Conservation (phyloP, 2,888 invertebrate genomes). For the Camptogramma bilineatum region DNA sequence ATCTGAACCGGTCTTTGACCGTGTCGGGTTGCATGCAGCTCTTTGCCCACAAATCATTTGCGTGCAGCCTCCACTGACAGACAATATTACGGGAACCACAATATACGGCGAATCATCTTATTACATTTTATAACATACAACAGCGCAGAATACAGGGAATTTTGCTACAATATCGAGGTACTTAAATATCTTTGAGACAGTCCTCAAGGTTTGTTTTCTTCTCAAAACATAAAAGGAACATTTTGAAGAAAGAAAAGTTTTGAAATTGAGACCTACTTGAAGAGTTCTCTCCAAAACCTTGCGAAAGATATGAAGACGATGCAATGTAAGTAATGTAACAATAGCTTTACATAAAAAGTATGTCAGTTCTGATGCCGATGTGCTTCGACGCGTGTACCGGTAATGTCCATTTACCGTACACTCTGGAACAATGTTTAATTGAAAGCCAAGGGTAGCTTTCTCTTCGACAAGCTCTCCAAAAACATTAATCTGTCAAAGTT, state of each 20-base stretch:
- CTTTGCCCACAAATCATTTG: constrained; percentile 69
- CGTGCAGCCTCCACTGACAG: constrained; percentile 52
- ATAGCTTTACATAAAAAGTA: constrained; percentile 38
- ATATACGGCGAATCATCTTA: constrained; percentile 36
- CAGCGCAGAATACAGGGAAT: constrained; percentile 37
- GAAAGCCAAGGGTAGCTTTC: constrained; percentile 37
- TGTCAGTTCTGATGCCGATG: constrained; percentile 37
- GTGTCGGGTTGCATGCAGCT: constrained; percentile 60
- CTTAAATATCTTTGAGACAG: neutral
- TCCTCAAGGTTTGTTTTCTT: neutral
- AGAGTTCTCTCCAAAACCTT: neutral
- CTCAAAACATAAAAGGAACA: too few species aligned
- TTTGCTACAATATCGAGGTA: constrained; percentile 6
- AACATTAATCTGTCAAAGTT: constrained; percentile 22
- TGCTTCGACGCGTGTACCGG: constrained; percentile 34
- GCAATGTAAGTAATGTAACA: too few species aligned
- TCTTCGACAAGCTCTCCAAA: constrained; percentile 26
- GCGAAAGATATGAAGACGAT: constrained; percentile 19
- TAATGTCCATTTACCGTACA: constrained; percentile 35
- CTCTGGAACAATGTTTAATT: constrained; percentile 29
- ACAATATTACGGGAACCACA: constrained; percentile 37
- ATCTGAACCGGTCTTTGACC: constrained; percentile 82
- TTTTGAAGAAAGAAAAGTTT: too few species aligned
- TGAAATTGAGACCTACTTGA: too few species aligned
- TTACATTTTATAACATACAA: constrained; percentile 30